A percentile compares a stretch with the other conserved stretches of the same genome.
Conservation (phyloP, 2,888 invertebrate genomes). For the Cetonia aurata region DNA sequence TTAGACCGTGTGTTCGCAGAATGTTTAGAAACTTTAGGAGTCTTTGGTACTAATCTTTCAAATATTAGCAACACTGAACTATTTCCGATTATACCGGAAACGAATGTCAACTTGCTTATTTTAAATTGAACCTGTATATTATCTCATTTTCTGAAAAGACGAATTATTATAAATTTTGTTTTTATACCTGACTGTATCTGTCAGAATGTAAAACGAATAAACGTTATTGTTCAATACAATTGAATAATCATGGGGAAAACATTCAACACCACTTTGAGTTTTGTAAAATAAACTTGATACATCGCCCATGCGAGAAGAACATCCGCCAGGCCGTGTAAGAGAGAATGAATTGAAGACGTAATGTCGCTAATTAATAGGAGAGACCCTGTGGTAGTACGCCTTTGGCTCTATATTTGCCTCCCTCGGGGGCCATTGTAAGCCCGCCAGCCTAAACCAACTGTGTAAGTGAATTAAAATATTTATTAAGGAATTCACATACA, state of each 20-base stretch:
- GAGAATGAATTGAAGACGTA: constrained; percentile 58
- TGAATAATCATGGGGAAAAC: constrained; percentile 47
- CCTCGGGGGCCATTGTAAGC: constrained; percentile 63
- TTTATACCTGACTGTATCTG: too few relatives aligned
- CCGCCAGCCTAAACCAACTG: constrained; percentile 65
- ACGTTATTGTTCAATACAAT: too few relatives aligned
- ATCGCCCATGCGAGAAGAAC: constrained; percentile 48
- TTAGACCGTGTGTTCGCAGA: too few relatives aligned
- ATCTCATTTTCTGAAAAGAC: too few relatives aligned
- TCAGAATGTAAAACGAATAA: too few relatives aligned
- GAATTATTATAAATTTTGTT: too few relatives aligned
- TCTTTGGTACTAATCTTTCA: too few relatives aligned
- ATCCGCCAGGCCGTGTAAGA: constrained; percentile 19
- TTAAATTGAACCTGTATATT: too few relatives aligned
- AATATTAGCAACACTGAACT: too few relatives aligned
- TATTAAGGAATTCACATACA: constrained; percentile 66
- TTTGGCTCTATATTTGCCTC: constrained; percentile 63
- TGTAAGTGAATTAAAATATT: constrained; percentile 68
- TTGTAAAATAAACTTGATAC: constrained; percentile 53
- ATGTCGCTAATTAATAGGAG: constrained; percentile 65
- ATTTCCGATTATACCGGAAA: too few relatives aligned
- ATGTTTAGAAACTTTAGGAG: too few relatives aligned
- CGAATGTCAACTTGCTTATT: too few relatives aligned
- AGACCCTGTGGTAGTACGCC: constrained; percentile 61
- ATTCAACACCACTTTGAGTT: constrained; percentile 48